Percentiles rank a stretch among this genome's conserved stretches.
Conservation (phyloP, 1,140 invertebrate species). For the Atopsyche davidsoni region DNA sequence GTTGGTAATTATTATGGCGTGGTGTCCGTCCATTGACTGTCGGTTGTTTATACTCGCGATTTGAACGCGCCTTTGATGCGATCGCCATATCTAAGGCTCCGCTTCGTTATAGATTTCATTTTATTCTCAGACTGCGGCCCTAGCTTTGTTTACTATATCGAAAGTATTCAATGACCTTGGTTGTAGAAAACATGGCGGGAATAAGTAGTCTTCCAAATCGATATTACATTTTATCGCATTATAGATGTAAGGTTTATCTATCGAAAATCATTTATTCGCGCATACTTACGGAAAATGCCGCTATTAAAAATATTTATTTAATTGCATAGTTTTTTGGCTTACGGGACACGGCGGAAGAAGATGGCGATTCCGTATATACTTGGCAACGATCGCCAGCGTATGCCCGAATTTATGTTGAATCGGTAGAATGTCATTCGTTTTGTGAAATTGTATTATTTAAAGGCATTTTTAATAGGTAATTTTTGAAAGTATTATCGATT, state of each 20-base stretch:
- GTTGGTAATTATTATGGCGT: constrained; percentile 18
- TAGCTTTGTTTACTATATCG: constrained; percentile 19
- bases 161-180: constrained; percentile 21
- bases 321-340: background rate
- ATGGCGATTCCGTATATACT: background rate
- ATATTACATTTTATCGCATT: constrained; percentile 17
- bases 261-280: too few relatives aligned
- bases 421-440: too few relatives aligned
- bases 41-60: constrained; percentile 1
- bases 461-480: background rate
- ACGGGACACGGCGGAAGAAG: background rate
- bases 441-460: background rate
- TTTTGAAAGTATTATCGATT: background rate
- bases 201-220: constrained; percentile 18
- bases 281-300: too few relatives aligned
- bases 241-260: too few relatives aligned
- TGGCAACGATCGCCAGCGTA: background rate
- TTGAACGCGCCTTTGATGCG: background rate
- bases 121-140: background rate
- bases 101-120: too few relatives aligned
- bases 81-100: too few relatives aligned
- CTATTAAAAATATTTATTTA: too few relatives aligned
- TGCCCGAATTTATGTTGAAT: background rate
- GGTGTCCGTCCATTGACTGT: constrained; percentile 6
- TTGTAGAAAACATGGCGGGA: constrained; percentile 28